Conservation (phyloP, 2,113 vertebrate species). For the Bos indicus region DNA sequence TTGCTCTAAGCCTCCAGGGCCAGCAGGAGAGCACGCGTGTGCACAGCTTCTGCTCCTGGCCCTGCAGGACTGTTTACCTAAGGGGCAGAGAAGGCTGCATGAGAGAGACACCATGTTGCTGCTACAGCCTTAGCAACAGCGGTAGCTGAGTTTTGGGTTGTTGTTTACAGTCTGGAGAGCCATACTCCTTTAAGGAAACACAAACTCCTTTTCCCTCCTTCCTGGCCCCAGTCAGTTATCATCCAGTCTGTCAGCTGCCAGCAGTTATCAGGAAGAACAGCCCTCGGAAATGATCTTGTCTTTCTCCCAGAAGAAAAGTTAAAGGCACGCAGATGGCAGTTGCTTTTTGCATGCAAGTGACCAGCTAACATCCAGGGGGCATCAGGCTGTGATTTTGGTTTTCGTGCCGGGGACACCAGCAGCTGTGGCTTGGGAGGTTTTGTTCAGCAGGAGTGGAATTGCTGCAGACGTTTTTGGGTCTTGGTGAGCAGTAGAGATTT, state of each 20-base stretch:
- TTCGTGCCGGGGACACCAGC: slow-evolving; percentile 11
- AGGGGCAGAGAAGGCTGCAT: slow-evolving; percentile 51
- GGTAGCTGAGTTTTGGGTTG: neutral
- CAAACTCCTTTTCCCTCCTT: slow-evolving; percentile 56
- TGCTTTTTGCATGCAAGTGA: slow-evolving; percentile 72
- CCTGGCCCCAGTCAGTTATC: slow-evolving; percentile 41
- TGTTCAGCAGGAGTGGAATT: slow-evolving; percentile 72
- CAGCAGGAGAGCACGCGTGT: slow-evolving; percentile 64
- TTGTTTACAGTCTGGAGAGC: slow-evolving; percentile 36
- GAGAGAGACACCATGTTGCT: slow-evolving; percentile 71
- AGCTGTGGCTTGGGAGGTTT: slow-evolving; percentile 61
- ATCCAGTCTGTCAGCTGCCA: slow-evolving; percentile 60
- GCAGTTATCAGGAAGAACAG: slow-evolving; percentile 60
- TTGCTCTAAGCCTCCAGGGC: slow-evolving; percentile 74
- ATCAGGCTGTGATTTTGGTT: slow-evolving; percentile 44
- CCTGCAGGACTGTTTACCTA: slow-evolving; percentile 59
- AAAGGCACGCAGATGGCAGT: slow-evolving; percentile 76
- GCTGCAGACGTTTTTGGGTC: slow-evolving; percentile 7
- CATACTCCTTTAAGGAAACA: slow-evolving; percentile 55
- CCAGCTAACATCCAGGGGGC: slow-evolving; percentile 75
- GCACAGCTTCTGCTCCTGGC: slow-evolving; percentile 33
- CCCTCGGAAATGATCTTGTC: slow-evolving; percentile 28
- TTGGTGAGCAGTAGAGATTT: neutral
- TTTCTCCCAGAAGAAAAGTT: slow-evolving; percentile 72
- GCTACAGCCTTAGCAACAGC: slow-evolving; percentile 67